phyloP scores from a whole-genome alignment of 1,140 invertebrate genomes.

The Drosophila lini region DNA sequence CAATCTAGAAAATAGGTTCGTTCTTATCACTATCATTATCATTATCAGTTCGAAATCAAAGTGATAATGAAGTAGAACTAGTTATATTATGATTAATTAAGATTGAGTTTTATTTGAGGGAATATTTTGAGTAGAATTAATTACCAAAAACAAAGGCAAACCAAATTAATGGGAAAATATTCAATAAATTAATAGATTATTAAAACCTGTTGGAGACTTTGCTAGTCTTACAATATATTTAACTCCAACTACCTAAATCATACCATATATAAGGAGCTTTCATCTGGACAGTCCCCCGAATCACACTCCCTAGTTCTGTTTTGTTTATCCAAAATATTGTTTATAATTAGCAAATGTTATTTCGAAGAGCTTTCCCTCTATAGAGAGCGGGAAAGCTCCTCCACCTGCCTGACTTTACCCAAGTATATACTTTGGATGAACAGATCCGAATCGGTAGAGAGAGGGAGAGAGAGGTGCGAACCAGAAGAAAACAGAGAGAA shows the following conservation, averaged over 20 bases:
- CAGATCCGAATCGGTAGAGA: constrained; percentile 23
- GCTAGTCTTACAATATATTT: no score
- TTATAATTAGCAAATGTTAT: constrained; percentile 49
- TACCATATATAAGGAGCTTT: not conserved
- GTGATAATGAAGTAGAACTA: not conserved
- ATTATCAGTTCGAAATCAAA: not conserved
- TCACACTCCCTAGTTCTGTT: not conserved
- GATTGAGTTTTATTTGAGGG: not conserved
- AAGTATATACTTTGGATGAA: constrained; percentile 74
- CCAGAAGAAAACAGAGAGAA: not conserved
- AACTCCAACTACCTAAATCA: no score
- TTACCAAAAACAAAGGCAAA: no score
- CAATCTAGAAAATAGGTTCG: constrained; percentile 1
- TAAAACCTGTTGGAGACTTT: no score
- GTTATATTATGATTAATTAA: not conserved
- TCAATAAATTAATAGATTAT: no score
- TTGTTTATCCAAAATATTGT: constrained; percentile 58
- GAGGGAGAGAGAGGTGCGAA: constrained; percentile 27
- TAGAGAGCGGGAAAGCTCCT: constrained; percentile 29
- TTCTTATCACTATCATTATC: not conserved
- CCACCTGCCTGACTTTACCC: constrained; percentile 17
- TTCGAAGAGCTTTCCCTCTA: constrained; percentile 33
- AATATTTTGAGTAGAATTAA: no score
- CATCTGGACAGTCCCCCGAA: not conserved
- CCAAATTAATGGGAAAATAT: no score